Percentiles rank a stretch among this genome's conserved stretches.
Conservation (phyloP, 1,140 invertebrate genomes). For the Sarcophaga peregrina region DNA sequence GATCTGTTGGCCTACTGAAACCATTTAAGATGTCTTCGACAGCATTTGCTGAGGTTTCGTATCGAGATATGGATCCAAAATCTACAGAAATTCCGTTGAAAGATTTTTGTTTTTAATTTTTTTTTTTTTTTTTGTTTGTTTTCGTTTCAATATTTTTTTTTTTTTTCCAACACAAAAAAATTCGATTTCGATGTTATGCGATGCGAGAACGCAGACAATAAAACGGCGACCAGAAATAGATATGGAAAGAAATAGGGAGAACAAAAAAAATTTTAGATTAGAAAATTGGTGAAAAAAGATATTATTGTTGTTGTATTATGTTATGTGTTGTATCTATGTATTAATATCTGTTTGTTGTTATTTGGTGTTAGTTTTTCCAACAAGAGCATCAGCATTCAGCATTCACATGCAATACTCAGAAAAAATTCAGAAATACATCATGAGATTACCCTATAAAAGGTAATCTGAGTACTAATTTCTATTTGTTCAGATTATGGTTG, state of each 20-base stretch:
- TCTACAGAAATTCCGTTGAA: slow-evolving; percentile 66
- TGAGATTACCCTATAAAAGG: no score
- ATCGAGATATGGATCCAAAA: slow-evolving; percentile 80
- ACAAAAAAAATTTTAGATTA: background rate
- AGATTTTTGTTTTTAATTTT: background rate
- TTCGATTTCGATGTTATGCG: slow-evolving; percentile 36
- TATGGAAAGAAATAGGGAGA: background rate
- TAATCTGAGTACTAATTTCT: no score
- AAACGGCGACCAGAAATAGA: slow-evolving; percentile 35
- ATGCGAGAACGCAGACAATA: slow-evolving; percentile 37
- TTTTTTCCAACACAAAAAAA: no score
- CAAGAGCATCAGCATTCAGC: background rate
- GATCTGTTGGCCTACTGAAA: slow-evolving; percentile 75
- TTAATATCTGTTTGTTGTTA: background rate
- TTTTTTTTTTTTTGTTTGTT: slow-evolving; percentile 16
- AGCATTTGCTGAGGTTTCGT: slow-evolving; percentile 74
- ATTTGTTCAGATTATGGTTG: no score
- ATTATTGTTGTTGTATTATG: background rate
- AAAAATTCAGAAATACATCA: background rate
- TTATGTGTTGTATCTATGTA: slow-evolving; percentile 1
- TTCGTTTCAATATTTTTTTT: background rate
- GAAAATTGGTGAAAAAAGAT: background rate
- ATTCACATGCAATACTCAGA: background rate
- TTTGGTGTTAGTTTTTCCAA: slow-evolving; percentile 16
- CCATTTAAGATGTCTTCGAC: slow-evolving; percentile 79